Evolutionary conservation across 2,797 vertebrate genomes (phyloP).

Genomic region (Mormyrus proboscirostris): DNA sequence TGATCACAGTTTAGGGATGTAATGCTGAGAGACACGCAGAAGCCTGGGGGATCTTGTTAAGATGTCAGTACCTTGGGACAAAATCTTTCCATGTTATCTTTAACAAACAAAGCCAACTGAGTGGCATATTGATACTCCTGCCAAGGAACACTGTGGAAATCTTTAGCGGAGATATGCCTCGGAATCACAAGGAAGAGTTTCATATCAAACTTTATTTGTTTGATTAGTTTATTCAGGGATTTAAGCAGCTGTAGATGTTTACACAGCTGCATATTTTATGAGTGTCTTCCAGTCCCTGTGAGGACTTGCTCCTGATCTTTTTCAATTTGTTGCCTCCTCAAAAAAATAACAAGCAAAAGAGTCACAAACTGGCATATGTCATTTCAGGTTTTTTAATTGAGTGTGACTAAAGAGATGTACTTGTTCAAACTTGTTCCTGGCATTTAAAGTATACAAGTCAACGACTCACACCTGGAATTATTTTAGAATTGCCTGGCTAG

Average conservation of each 20-base stretch:
- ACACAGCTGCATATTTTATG: neutral
- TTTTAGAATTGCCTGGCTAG: neutral
- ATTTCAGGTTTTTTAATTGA: neutral
- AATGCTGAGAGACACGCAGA: neutral
- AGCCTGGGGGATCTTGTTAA: neutral
- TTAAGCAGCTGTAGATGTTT: neutral
- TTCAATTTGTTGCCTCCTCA: neutral
- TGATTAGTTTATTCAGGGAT: neutral
- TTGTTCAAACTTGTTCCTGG: neutral
- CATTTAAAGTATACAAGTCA: neutral
- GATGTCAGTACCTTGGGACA: neutral
- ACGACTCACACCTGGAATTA: constrained; percentile 21
- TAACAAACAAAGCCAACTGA: neutral
- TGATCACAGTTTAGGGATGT: neutral
- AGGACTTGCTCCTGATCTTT: neutral
- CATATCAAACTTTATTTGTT: neutral
- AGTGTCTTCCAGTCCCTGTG: neutral
- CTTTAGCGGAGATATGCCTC: neutral
- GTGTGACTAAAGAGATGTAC: neutral
- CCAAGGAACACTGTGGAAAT: neutral
- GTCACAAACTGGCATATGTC: neutral
- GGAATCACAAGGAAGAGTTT: neutral
- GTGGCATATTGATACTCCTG: neutral
- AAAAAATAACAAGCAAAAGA: neutral
- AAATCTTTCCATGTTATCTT: neutral